These are phyloP conservation scores for Rotaria sp. DNA, from an alignment of 2,888 invertebrate species.

Conservation along the genomic window DNA sequence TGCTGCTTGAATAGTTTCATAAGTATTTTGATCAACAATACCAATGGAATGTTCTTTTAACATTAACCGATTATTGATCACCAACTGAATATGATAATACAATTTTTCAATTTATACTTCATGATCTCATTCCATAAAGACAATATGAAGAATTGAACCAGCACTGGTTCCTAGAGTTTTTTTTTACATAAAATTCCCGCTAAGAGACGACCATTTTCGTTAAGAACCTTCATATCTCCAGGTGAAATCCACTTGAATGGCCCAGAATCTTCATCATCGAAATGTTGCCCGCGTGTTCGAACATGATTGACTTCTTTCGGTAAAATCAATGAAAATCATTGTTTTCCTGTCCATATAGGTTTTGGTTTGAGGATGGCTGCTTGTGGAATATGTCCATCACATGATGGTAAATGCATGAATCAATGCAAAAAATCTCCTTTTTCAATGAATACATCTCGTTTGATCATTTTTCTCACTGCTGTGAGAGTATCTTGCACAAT, in stretches of 20 bases:
- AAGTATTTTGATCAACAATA: constrained; percentile 94
- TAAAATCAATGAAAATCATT: constrained; percentile 92
- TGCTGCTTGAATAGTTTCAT: constrained; percentile 90
- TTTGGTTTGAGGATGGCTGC: constrained; percentile 92
- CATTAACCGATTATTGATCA: constrained; percentile 88
- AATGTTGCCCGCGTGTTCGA: constrained; percentile 93
- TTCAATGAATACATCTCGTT: constrained; percentile 91
- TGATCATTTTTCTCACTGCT: constrained; percentile 97
- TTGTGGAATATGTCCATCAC: constrained; percentile 98
- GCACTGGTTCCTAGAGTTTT: constrained; percentile 88
- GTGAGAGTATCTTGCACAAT: constrained; percentile 96
- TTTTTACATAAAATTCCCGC: constrained; percentile 97
- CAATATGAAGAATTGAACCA: constrained; percentile 92
- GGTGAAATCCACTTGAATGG: constrained; percentile 99
- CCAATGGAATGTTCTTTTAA: constrained; percentile 56
- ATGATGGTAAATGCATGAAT: constrained; percentile 92
- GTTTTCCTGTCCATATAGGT: constrained; percentile 90
- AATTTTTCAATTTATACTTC: constrained; percentile 82
- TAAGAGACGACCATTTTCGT: constrained; percentile 91
- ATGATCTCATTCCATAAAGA: constrained; percentile 89
- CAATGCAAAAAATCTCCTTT: constrained; percentile 96
- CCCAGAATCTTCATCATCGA: constrained; percentile 95
- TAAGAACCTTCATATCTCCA: constrained; percentile 94
- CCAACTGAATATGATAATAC: constrained; percentile 97
- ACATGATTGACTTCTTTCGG: constrained; percentile 93